These are phyloP conservation scores for Pemphigus obesinymphae DNA, from an alignment of 1,140 invertebrate genomes.

Conservation along the genomic window DNA sequence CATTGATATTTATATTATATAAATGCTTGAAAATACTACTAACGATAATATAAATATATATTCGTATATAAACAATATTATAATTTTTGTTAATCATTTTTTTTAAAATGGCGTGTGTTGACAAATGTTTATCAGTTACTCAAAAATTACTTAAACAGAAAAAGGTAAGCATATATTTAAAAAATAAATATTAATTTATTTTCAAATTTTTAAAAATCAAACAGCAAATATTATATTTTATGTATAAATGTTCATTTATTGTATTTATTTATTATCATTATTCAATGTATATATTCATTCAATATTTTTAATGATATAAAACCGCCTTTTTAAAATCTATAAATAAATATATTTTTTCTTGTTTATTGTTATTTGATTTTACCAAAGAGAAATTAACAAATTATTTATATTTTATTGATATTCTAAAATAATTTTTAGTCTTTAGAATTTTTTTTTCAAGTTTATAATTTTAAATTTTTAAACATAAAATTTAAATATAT, in stretches of 20 bases:
- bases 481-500: too few relatives aligned
- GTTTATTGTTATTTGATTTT: too few relatives aligned
- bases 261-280: too few relatives aligned
- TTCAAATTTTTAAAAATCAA: background rate
- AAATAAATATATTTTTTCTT: too few relatives aligned
- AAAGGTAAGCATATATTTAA: background rate
- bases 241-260: too few relatives aligned
- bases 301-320: background rate
- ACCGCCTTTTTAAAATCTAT: too few relatives aligned
- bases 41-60: background rate
- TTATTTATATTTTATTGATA: too few relatives aligned
- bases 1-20: background rate
- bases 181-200: background rate
- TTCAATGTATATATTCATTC: too few relatives aligned
- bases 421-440: too few relatives aligned
- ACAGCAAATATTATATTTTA: background rate
- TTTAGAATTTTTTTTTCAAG: too few relatives aligned
- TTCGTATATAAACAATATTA: background rate
- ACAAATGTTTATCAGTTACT: constrained; percentile 3
- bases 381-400: too few relatives aligned
- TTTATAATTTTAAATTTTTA: too few relatives aligned
- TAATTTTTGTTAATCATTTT: background rate
- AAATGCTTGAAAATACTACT: background rate
- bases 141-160: constrained; percentile 29
- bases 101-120: constrained; percentile 19